phyloP scores from a whole-genome alignment of 2,797 vertebrate species.

The Lindbergichthys nudifrons region DNA sequence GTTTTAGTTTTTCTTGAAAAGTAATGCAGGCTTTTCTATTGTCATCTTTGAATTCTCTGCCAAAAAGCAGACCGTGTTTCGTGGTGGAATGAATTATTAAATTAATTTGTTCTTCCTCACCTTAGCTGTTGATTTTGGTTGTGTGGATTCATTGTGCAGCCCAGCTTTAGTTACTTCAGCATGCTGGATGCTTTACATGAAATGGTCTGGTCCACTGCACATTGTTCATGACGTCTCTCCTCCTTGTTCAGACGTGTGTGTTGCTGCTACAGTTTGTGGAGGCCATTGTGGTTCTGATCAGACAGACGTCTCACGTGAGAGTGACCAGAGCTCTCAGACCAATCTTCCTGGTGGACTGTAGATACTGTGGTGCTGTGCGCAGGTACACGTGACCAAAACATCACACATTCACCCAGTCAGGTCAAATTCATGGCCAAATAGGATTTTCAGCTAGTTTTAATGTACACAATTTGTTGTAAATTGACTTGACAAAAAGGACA shows the following conservation, averaged over 20 bases:
- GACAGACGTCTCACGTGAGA: constrained; percentile 95
- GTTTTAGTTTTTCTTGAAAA: neutral
- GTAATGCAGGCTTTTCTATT: neutral
- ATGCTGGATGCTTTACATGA: neutral
- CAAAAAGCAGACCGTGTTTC: neutral
- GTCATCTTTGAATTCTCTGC: neutral
- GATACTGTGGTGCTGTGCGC: constrained; percentile 96
- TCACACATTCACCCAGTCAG: neutral
- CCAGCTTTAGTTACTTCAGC: neutral
- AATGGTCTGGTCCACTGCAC: neutral
- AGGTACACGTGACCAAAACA: constrained; percentile 81
- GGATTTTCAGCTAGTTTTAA: neutral
- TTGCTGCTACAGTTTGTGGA: constrained; percentile 95
- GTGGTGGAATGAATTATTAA: too few species aligned
- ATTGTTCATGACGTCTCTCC: constrained; percentile 26
- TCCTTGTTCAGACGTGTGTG: constrained; percentile 87
- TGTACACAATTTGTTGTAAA: neutral
- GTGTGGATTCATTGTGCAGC: neutral
- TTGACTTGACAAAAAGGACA: neutral
- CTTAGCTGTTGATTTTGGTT: neutral
- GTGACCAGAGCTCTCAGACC: constrained; percentile 96
- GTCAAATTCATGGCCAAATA: neutral
- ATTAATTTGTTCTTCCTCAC: neutral
- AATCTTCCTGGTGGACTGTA: constrained; percentile 97
- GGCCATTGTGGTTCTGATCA: constrained; percentile 95